These are phyloP conservation scores for Rotaria socialis DNA, from an alignment of 2,888 invertebrate genomes.

Conservation along the genomic window DNA sequence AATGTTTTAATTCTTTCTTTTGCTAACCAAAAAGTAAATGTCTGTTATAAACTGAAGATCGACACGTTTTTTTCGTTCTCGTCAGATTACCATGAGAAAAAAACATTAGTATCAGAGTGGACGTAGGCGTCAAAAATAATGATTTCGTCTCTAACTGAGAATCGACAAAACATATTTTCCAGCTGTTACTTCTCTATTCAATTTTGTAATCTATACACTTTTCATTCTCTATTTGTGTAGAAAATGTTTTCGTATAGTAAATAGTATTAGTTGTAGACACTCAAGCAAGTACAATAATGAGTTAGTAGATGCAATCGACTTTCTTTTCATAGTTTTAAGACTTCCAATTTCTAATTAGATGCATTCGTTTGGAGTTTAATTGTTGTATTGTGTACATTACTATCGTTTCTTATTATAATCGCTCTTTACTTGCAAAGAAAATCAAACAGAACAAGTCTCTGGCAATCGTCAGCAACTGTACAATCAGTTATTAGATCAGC, in stretches of 20 bases:
- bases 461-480: neutral
- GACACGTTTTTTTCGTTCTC: no score
- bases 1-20: no score
- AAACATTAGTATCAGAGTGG: no score
- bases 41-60: no score
- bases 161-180: neutral
- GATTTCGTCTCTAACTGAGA: neutral
- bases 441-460: neutral
- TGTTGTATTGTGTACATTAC: neutral
- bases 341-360: neutral
- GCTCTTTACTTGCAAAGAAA: neutral
- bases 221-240: neutral
- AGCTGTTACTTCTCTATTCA: neutral
- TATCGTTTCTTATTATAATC: neutral
- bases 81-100: no score
- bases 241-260: neutral
- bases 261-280: neutral
- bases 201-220: neutral
- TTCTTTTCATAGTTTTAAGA: no score
- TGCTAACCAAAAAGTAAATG: no score
- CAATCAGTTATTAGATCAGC: neutral
- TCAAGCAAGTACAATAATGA: neutral
- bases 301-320: neutral
- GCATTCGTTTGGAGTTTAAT: neutral
- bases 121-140: no score